These are phyloP conservation scores for Spilosoma lubricipeda DNA, from an alignment of 2,888 invertebrate genomes.

Conservation along the genomic window DNA sequence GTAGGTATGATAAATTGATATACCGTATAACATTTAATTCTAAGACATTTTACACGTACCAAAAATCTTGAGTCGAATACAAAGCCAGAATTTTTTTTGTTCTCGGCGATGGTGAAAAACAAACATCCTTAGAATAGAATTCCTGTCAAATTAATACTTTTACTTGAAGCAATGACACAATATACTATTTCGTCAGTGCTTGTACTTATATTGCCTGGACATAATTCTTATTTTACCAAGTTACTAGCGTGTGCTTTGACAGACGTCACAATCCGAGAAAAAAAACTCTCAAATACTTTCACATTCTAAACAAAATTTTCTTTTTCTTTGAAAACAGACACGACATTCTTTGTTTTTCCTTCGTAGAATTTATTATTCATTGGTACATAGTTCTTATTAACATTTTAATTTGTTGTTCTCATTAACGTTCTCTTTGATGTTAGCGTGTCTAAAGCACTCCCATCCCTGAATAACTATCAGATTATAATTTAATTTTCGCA, in stretches of 20 bases:
- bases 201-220: neutral
- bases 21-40: neutral
- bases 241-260: too few species aligned
- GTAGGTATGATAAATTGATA: neutral
- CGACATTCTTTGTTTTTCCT: neutral
- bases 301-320: neutral
- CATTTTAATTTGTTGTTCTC: constrained; percentile 19
- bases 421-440: constrained; percentile 40
- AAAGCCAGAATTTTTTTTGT: too few species aligned
- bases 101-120: neutral
- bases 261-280: neutral
- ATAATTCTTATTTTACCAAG: neutral
- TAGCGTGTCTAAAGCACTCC: constrained; percentile 24
- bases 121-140: neutral
- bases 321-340: neutral
- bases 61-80: neutral
- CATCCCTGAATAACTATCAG: constrained; percentile 41
- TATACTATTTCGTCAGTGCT: too few species aligned
- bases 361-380: neutral
- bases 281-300: neutral
- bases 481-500: constrained; percentile 43
- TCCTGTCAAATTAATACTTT: neutral
- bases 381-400: neutral
- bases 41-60: neutral
- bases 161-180: too few species aligned